phyloP scores from a whole-genome alignment of 2,888 invertebrate species.

The Tinea pellionella region DNA sequence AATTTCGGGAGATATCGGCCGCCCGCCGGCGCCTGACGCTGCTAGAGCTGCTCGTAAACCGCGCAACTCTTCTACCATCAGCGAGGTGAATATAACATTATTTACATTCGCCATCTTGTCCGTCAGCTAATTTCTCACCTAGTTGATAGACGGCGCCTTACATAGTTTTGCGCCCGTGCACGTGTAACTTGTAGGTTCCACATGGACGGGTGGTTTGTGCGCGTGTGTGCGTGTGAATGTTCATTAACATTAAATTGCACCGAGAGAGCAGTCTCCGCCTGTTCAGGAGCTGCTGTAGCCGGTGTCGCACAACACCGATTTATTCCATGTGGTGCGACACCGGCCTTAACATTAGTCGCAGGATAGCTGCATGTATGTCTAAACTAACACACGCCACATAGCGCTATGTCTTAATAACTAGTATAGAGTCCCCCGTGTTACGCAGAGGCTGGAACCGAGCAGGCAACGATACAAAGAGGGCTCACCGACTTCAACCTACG shows the following conservation, averaged over 20 bases:
- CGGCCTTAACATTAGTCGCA: constrained; percentile 20
- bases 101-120: neutral
- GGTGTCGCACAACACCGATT: neutral
- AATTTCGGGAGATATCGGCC: constrained; percentile 69
- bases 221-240: constrained; percentile 55
- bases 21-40: constrained; percentile 48
- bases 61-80: constrained; percentile 48
- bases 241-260: constrained; percentile 34
- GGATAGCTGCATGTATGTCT: constrained; percentile 22
- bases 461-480: constrained; percentile 52
- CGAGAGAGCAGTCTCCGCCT: neutral
- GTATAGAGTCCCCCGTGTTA: constrained; percentile 11
- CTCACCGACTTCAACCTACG: constrained; percentile 45
- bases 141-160: constrained; percentile 3
- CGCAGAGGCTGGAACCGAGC: constrained; percentile 53
- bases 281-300: neutral
- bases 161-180: constrained; percentile 1
- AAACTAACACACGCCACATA: constrained; percentile 63
- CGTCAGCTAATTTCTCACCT: neutral
- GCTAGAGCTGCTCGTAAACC: constrained; percentile 39
- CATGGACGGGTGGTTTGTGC: neutral
- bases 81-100: constrained; percentile 38
- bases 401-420: constrained; percentile 14
- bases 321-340: neutral
- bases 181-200: neutral